Percentiles rank a stretch among this genome's conserved stretches.
phyloP scores from a whole-genome alignment of 2,113 vertebrate genomes.

The Cyprinus carpio region DNA sequence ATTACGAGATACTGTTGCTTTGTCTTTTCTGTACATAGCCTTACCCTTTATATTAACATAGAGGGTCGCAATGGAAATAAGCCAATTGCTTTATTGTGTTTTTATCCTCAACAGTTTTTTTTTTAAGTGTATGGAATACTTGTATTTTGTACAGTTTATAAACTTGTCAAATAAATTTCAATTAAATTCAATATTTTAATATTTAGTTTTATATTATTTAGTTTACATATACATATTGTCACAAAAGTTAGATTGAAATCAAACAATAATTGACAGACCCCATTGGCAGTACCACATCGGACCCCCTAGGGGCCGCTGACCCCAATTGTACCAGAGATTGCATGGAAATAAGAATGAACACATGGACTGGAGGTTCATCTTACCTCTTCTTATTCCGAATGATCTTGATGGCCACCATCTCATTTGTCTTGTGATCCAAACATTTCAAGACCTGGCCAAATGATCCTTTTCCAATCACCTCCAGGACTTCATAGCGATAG shows the following conservation, averaged over 20 bases:
- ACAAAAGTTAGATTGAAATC: not conserved
- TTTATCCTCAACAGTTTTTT: too few relatives aligned
- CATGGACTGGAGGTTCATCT: not conserved
- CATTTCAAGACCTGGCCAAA: conserved; percentile 95
- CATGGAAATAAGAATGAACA: not conserved
- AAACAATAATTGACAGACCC: not conserved
- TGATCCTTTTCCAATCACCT: conserved; percentile 92
- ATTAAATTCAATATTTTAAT: not conserved
- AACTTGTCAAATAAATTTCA: too few relatives aligned
- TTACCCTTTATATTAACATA: not conserved
- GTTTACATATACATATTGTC: not conserved
- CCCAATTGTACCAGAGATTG: conserved; percentile 19
- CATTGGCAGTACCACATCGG: not conserved
- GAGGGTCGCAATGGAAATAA: not conserved
- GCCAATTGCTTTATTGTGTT: too few relatives aligned
- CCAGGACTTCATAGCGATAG: conserved; percentile 91
- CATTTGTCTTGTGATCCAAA: conserved; percentile 92
- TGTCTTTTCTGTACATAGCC: not conserved
- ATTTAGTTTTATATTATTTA: not conserved
- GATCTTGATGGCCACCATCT: conserved; percentile 92
- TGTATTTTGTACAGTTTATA: too few relatives aligned
- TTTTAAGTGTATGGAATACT: too few relatives aligned
- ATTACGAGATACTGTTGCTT: not conserved
- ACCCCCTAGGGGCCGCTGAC: not conserved
- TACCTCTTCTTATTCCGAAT: conserved; percentile 95